Conservation (phyloP, 1,140 invertebrate genomes). For the Matsumurasca onukii region DNA sequence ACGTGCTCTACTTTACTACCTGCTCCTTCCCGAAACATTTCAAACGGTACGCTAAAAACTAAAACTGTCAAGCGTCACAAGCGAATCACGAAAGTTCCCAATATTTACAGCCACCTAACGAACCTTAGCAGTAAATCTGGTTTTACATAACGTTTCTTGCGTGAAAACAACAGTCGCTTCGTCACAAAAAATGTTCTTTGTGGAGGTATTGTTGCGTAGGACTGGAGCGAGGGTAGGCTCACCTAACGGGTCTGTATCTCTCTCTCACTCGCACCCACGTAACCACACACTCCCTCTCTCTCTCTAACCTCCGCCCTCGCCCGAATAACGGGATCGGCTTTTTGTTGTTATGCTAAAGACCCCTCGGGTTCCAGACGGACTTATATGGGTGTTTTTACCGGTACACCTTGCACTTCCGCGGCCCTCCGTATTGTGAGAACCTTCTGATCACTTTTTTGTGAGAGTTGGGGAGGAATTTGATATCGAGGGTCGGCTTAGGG, state of each 20-base stretch:
- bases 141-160: constrained; percentile 16
- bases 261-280: constrained; percentile 19
- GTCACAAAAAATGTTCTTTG: background rate
- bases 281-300: constrained; percentile 4
- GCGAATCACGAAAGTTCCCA: too few species aligned
- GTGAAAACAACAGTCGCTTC: background rate
- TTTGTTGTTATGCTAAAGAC: constrained; percentile 21
- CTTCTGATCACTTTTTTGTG: too few species aligned
- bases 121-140: constrained; percentile 10
- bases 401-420: background rate
- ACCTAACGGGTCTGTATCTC: constrained; percentile 11
- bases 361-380: background rate
- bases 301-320: constrained; percentile 3
- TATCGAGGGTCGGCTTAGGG: too few species aligned
- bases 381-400: constrained; percentile 4
- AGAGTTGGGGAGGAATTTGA: too few species aligned
- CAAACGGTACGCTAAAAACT: too few species aligned
- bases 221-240: background rate
- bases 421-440: background rate
- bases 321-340: constrained; percentile 11
- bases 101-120: too few species aligned
- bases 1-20: too few species aligned
- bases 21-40: too few species aligned
- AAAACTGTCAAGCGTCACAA: too few species aligned
- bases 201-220: constrained; percentile 15